Base-by-base conservation (phyloP, 2,797 vertebrate genomes). In the Enteromius thamalakanensis region DNA sequence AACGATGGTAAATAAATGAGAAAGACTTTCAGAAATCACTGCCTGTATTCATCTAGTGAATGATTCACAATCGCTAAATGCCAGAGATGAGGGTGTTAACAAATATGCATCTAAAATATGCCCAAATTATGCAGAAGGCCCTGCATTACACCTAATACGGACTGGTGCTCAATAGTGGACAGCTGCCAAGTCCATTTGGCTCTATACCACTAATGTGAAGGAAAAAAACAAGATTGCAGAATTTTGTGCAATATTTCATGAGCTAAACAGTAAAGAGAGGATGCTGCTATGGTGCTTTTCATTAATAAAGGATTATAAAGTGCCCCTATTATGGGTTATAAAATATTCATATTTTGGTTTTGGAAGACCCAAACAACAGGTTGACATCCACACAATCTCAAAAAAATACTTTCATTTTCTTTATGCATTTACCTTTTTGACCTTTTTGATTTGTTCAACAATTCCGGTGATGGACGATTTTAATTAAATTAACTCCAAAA, bases 21-120 rank as follows among this genome's bases (percentile, higher is more conserved):
- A 85, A 80, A 71, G 70, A 62, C 71, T 29, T 40, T 80, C 42
- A 71, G 71, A 86, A 76, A 87, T 88, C 62, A 76, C 81, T 70
- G 64, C 42, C 75, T 40, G 55, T 55, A 29, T 51, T 74, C 60
- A 80, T 79, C 71, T 40, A 37, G n/a, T 76, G 37, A 17, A 29
- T 86, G 80, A 85, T 87, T 90, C 81, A 82, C 75, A 79, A 49
- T 51, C 32, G 64, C 79, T 84, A 81, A 86, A 88, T 60, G 79
- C 85, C 60, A 75, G 75, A 77, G 82, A 88, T 83, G 75, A 88
- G 72, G 81, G 76, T 82, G 79, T 86, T 86, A 87, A 84, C 83
- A 83, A 83, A 81, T 67, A 58, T 15, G 42, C 17, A 67, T 85
- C 65, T 58, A 47, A 74, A 81, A 72, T 65, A 64, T 79, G 74